Conservation (phyloP, 2,888 invertebrate species). For the Physocephala rufipes region DNA sequence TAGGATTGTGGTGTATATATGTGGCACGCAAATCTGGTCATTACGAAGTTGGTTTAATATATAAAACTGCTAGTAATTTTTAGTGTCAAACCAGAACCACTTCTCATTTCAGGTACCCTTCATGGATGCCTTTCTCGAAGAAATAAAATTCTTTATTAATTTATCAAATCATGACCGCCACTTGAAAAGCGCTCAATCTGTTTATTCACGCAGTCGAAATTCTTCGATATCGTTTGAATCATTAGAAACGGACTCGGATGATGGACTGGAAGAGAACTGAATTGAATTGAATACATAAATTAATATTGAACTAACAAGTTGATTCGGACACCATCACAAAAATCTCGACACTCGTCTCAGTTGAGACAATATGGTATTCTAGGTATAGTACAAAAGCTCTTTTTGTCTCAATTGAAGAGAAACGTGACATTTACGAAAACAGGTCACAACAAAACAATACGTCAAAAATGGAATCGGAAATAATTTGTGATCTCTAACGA, state of each 20-base stretch:
- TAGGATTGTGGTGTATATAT: slow-evolving; percentile 56
- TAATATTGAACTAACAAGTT: neutral
- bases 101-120: slow-evolving; percentile 70
- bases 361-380: too few relatives aligned
- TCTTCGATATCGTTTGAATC: slow-evolving; percentile 62
- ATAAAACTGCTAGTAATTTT: neutral
- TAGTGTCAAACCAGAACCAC: neutral
- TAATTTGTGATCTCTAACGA: too few relatives aligned
- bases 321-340: too few relatives aligned
- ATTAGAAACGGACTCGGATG: slow-evolving; percentile 56
- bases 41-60: slow-evolving; percentile 54
- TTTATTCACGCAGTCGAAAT: slow-evolving; percentile 61
- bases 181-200: slow-evolving; percentile 68
- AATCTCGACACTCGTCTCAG: too few relatives aligned
- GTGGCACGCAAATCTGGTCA: slow-evolving; percentile 57
- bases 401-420: too few relatives aligned
- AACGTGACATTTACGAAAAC: too few relatives aligned
- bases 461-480: too few relatives aligned
- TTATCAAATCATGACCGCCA: slow-evolving; percentile 77
- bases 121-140: slow-evolving; percentile 73
- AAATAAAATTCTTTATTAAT: slow-evolving; percentile 76
- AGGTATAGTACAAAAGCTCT: too few relatives aligned
- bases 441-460: too few relatives aligned
- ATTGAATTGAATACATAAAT: slow-evolving; percentile 7
- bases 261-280: slow-evolving; percentile 36